These are phyloP conservation scores for Temnothorax curvispinosus DNA, from an alignment of 1,140 invertebrate genomes.

Conservation along the genomic window DNA sequence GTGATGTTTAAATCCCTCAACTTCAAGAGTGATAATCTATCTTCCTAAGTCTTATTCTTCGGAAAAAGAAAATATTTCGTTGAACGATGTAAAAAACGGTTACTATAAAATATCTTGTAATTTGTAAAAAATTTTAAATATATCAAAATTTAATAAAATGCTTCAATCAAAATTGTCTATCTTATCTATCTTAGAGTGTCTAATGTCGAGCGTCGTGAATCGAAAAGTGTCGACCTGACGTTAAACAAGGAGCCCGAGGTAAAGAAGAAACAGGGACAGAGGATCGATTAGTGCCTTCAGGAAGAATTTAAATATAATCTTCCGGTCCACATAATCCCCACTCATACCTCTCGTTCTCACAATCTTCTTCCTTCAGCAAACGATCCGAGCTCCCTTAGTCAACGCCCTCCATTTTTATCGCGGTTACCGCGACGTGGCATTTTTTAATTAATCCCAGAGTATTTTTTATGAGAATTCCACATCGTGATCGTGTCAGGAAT, in stretches of 20 bases:
- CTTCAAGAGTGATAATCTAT: background rate
- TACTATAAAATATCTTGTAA: background rate
- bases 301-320: slow-evolving; percentile 77
- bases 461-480: slow-evolving; percentile 81
- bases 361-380: slow-evolving; percentile 48
- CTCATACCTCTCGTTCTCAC: slow-evolving; percentile 29
- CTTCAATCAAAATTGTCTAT: background rate
- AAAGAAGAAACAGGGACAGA: slow-evolving; percentile 39
- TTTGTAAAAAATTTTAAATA: background rate
- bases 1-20: background rate
- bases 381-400: slow-evolving; percentile 26
- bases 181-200: too few species aligned
- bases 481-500: slow-evolving; percentile 72
- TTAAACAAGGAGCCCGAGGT: background rate
- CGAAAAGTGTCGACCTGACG: background rate
- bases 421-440: slow-evolving; percentile 73
- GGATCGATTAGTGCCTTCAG: slow-evolving; percentile 70
- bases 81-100: background rate
- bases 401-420: slow-evolving; percentile 58
- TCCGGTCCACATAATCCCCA: slow-evolving; percentile 67
- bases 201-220: background rate
- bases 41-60: background rate
- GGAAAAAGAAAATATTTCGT: background rate
- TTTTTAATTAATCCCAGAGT: slow-evolving; percentile 81
- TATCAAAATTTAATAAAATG: background rate